Percentiles rank a stretch among this genome's conserved stretches.
Evolutionary conservation across 1,140 invertebrate genomes (phyloP).

Genomic region (Cyphomyrmex costatus): DNA sequence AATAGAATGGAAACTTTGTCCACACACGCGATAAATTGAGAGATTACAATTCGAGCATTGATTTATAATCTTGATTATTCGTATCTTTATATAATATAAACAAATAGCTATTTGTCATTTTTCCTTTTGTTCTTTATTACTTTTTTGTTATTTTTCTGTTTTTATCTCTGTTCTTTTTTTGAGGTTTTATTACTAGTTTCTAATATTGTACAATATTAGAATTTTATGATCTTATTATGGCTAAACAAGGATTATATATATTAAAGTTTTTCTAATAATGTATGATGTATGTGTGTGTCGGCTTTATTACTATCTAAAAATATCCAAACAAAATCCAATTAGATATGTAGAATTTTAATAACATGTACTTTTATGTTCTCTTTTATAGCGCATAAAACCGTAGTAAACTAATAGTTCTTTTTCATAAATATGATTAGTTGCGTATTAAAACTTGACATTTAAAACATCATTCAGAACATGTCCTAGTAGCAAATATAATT

Average conservation of each 20-base stretch:
- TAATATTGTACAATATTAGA: background rate
- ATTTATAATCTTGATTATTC: background rate
- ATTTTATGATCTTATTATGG: background rate
- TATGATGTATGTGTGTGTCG: background rate
- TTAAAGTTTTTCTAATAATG: conserved; percentile 9
- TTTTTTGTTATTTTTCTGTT: background rate
- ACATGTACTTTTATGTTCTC: conserved; percentile 28
- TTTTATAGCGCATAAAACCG: conserved; percentile 45
- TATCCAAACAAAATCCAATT: background rate
- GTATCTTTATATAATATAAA: background rate
- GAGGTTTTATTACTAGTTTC: background rate
- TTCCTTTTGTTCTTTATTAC: background rate
- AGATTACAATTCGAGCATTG: background rate
- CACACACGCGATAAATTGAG: background rate
- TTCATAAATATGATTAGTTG: conserved; percentile 12
- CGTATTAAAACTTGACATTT: conserved; percentile 31
- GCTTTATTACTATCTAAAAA: conserved; percentile 14
- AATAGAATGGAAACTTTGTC: background rate
- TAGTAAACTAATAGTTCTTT: conserved; percentile 19
- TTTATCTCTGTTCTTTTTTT: background rate
- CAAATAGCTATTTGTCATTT: background rate
- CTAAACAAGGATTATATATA: conserved; percentile 5
- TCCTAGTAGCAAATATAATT: background rate
- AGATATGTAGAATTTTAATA: conserved; percentile 32
- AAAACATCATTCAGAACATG: background rate